Base-by-base conservation (phyloP, 2,113 vertebrate species). In the Albula glossodonta region DNA sequence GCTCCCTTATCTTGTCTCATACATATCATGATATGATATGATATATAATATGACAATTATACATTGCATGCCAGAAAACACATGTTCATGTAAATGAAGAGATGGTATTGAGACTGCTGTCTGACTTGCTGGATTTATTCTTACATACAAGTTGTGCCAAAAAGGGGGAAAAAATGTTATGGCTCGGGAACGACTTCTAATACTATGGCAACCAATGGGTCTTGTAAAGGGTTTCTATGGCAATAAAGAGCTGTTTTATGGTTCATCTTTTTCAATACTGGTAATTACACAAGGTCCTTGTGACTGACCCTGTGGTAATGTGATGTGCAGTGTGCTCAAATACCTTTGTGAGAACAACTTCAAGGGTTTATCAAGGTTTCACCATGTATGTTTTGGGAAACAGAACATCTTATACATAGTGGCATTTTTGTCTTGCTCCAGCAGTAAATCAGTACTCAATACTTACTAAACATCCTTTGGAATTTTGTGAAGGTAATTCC, bases 121-220 rank as follows among this genome's bases (percentile, higher is more conserved):
- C n/a, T n/a, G 56, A 15, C 56, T 22, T 66, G 60, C 22, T 66
- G 60, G 22, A 19, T 66, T 66, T 66, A 74, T 74, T 74, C 70
- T n/a, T 19, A 8, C 25, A 22, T 5, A 19, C 70, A 74, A 31
- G 22, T 74, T 74, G 70, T 74, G 70, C n/a, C 9, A 8, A 74
- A 22, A 74, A 74, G 31, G 31, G 31, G 31, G 31, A 74, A 31
- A 70, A 17, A 60, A 66, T 66, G 60, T 74, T n/a, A 74, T 10
- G n/a, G 70, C n/a, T n/a, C 25, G 31, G n/a, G 70, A 74, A 74
- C 10, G 22, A 8, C 22, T 74, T 74, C 70, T 74, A 74, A 74
- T 74, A n/a, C 70, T 74, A 31, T 74, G 70, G 70, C 70, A 74
- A 74, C 70, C 70, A 74, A 74, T 31, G 70, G 70, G n/a, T 74